Base-by-base conservation (phyloP, 2,888 invertebrate genomes). In the Plutella xylostella region DNA sequence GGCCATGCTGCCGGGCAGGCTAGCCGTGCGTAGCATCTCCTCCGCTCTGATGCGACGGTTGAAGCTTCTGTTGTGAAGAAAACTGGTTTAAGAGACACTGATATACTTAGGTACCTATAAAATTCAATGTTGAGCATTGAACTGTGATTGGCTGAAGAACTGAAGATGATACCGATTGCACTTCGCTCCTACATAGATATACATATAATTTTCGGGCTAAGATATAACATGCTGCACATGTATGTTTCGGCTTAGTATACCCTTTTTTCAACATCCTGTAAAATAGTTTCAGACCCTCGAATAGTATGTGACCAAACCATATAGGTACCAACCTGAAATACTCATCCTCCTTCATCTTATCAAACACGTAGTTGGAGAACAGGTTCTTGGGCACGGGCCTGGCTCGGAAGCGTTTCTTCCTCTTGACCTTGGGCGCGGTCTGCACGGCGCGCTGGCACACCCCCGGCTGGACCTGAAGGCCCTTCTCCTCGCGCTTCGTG, bases 281-380 rank as follows among this genome's bases (percentile, higher is more conserved):
- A n/a, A n/a, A n/a, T n/a, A n/a, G n/a, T n/a, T n/a, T n/a, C n/a
- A n/a, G n/a, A n/a, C n/a, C n/a, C n/a, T n/a, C n/a, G n/a, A n/a
- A n/a, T n/a, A n/a, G n/a, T n/a, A n/a, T n/a, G n/a, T n/a, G n/a
- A n/a, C n/a, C n/a, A n/a, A n/a, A n/a, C n/a, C n/a, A n/a, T n/a
- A n/a, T n/a, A n/a, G n/a, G n/a, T n/a, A 43, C 12, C 57, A 57
- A 90, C 90, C 90, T 85, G 65, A 89, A 90, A 69, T 88, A 91
- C 52, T 90, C 89, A 55, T 91, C 89, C 60, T 91, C 90, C 51
- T 89, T 86, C 85, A 89, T 88, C 61, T 88, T 89, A 51, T 88
- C 87, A 51, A 90, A 90, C 56, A 90, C 85, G 51, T 89, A 89
- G 57, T 89, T 89, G 14, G 89, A 89, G 60, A 90, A 91, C 18